Evolutionary conservation across 2,888 invertebrate genomes (phyloP), one percentile per base, ranked within the genome.

Genomic region (Hirudinaria manillensis): DNA sequence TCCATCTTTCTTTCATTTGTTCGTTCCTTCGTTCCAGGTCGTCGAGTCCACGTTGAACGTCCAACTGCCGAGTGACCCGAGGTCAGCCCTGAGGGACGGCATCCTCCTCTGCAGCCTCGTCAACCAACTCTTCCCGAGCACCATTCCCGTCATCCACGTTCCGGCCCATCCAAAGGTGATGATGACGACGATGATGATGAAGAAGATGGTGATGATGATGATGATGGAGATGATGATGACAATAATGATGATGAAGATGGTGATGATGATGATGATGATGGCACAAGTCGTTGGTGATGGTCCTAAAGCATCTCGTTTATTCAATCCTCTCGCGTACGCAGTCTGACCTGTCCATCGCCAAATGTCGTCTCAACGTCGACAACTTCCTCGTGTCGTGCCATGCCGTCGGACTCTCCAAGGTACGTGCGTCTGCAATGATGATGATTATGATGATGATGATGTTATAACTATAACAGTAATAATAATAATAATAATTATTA

Each of bases 61-160:
- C 1, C 53, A 21, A 24, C 55, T 72, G 13, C 72, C 72, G 10
- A 29, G 4, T 6, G 61, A 61, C 61, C 29, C 29, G n/a, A 29
- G 45, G 24, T n/a, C 24, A 53, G 24, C 29, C 55, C 55, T 72
- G 55, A 72, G n/a, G 27, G 72, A 72, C 29, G 72, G 72, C 21
- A 32, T 72, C 19, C n/a, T 72, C 24, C 53, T 72, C 19, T 72
- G 72, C 53, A 21, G 55, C 32, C 53, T 72, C 27, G 29, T 72
- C 53, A 72, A 72, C 72, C 32, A 55, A 2, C 55, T 51, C 1
- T 27, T 51, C 21, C 55, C 55, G 0, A 29, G 21, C 3, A 29
- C 55, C 3, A 55, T 72, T 53, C 10, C 53, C 24, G 53, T 19
- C 72, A 72, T 72, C 24, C 72, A 72, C 55, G 32, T 24, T 2